Percentiles rank a stretch among this genome's conserved stretches.
phyloP scores from a whole-genome alignment of 2,113 vertebrate genomes.

The Paralichthys olivaceus region DNA sequence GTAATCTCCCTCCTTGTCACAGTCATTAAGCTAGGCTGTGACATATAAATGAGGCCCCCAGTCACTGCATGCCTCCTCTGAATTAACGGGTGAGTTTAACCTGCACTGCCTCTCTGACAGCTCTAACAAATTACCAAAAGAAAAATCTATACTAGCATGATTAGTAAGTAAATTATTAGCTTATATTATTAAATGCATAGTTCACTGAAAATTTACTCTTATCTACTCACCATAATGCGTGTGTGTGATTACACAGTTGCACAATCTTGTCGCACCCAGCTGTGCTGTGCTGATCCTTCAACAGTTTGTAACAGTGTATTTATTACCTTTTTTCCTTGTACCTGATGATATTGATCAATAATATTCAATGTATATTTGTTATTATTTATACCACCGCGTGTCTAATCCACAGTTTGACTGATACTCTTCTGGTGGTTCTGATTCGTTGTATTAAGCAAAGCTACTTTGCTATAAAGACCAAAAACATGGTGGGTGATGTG shows the following conservation, averaged over 20 bases:
- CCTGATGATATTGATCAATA: conserved; percentile 89
- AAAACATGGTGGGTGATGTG: too few relatives aligned
- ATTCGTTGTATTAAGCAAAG: conserved; percentile 40
- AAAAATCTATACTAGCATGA: too few relatives aligned
- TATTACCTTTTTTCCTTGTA: conserved; percentile 85
- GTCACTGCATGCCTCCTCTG: too few relatives aligned
- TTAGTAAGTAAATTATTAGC: too few relatives aligned
- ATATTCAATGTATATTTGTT: conserved; percentile 91
- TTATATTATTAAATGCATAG: too few relatives aligned
- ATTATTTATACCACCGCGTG: conserved; percentile 93
- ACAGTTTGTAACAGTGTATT: conserved; percentile 95
- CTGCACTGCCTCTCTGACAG: too few relatives aligned
- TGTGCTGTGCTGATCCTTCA: conserved; percentile 81
- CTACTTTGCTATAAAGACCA: conserved; percentile 46
- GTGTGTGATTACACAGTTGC: conserved; percentile 60
- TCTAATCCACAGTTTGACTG: conserved; percentile 84
- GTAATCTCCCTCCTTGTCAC: too few relatives aligned
- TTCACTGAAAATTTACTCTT: too few relatives aligned
- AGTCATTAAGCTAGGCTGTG: too few relatives aligned
- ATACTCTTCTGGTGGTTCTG: conserved; percentile 56
- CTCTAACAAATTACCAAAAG: too few relatives aligned
- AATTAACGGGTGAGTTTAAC: too few relatives aligned
- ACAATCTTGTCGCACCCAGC: conserved; percentile 85
- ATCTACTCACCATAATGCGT: background rate
- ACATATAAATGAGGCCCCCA: too few relatives aligned